A percentile compares a stretch with the other conserved stretches of the same genome.
Evolutionary conservation across 2,797 vertebrate genomes (phyloP).

Genomic region (Eidolon dupreanum): DNA sequence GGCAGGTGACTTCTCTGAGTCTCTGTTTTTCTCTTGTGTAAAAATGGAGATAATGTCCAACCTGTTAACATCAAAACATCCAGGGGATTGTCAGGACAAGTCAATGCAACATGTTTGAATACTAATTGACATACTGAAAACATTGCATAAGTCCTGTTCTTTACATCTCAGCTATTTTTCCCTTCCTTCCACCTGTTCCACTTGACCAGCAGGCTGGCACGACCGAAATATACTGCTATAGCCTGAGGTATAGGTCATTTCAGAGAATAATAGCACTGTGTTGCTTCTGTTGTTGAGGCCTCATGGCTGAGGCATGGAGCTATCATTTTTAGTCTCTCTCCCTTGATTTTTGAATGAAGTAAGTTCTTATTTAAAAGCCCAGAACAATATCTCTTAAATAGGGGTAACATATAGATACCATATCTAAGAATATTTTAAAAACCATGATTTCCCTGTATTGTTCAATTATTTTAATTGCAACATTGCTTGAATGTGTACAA

Average conservation of each 20-base stretch:
- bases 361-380: neutral
- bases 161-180: neutral
- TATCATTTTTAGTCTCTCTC: neutral
- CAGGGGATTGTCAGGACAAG: neutral
- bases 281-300: neutral
- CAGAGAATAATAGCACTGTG: neutral
- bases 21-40: neutral
- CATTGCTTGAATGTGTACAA: neutral
- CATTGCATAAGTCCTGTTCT: neutral
- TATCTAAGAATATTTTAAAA: neutral
- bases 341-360: neutral
- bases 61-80: neutral
- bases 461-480: conserved; percentile 46
- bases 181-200: neutral
- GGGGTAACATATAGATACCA: neutral
- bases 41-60: neutral
- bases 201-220: neutral
- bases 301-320: neutral
- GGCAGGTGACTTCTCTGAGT: neutral
- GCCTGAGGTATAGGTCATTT: neutral
- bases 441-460: neutral
- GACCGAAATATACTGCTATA: neutral
- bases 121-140: neutral
- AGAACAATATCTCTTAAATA: conserved; percentile 31
- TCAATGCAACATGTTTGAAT: neutral